Evolutionary conservation across 1,140 invertebrate genomes (phyloP), one percentile per base, ranked within the genome.

Genomic region (Forficula auricularia): DNA sequence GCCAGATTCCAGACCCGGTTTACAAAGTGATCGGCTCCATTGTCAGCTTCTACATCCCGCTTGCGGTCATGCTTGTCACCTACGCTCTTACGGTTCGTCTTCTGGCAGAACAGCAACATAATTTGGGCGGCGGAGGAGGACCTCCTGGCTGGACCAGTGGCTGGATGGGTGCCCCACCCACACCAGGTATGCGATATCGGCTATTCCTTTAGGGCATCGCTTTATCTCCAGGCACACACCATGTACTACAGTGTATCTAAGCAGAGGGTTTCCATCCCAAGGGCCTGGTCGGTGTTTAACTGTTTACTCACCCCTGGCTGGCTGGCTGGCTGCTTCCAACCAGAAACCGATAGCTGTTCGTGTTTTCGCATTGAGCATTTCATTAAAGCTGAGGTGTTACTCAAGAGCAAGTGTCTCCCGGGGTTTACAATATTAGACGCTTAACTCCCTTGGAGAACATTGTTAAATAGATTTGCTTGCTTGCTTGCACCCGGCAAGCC

Each of bases 1-100:
- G 84, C 55, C 79, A 84, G 59, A 85, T 88, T 53, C 83, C 83
- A 1, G 82, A 87, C 60, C 81, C 84, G 1, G 65, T 86, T 2
- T 92, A 90, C 67, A 86, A 89, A 58, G 72, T 91, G 44, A 87
- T 91, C 50, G 89, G 87, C 12, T 91, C 87, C 31, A 80, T 95
- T 51, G 77, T 94, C 50, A 90, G 87, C 49, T 98, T 98, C 63
- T 94, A 94, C 64, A 88, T 96, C 47, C 92, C 92, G 2, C 68
- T 98, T 31, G 68, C 79, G 7, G 88, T 96, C 36, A 97, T 97
- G 90, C 64, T 94, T 52, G 64, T 90, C 22, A 94, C 90, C 2
- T 96, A 95, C 55, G 77, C 83, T 3, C 67, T 94, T 39, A 96
- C 91, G 0, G 84, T 94, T 1, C 67, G 79, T 40, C 65, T 91